phyloP scores from a whole-genome alignment of 2,797 vertebrate genomes.

The Mus minutoides region DNA sequence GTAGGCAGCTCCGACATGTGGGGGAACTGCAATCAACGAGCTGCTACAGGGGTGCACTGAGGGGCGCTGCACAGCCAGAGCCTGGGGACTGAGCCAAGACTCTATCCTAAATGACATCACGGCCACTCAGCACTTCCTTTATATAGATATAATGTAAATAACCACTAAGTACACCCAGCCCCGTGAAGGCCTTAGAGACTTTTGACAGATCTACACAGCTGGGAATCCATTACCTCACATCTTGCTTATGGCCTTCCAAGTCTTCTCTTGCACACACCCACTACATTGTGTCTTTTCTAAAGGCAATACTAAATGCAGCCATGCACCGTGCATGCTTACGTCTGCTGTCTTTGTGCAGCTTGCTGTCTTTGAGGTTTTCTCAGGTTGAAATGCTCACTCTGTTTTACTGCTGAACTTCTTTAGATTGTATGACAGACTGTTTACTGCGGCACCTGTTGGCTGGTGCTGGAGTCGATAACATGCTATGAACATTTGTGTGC shows the following conservation, averaged over 20 bases:
- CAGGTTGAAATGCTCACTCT: neutral
- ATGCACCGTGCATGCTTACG: fast-evolving
- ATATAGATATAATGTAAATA: neutral
- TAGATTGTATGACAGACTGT: neutral
- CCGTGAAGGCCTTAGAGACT: neutral
- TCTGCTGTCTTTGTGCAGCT: neutral
- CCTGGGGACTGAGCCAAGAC: too few relatives aligned
- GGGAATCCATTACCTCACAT: neutral
- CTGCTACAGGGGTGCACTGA: too few relatives aligned
- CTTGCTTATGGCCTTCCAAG: neutral
- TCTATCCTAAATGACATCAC: too few relatives aligned
- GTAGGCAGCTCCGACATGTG: too few relatives aligned
- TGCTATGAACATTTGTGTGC: constrained; percentile 22
- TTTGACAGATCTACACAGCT: neutral
- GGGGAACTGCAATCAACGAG: fast-evolving
- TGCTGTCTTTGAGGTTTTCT: neutral
- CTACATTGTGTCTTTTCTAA: neutral
- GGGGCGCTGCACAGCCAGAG: too few relatives aligned
- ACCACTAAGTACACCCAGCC: neutral
- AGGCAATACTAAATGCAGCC: too few relatives aligned
- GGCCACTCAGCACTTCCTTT: neutral
- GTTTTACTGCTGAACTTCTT: neutral
- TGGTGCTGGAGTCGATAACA: constrained; percentile 29
- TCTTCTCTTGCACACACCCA: neutral
- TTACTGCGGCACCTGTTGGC: neutral